Evolutionary conservation across 2,797 vertebrate genomes (phyloP).

Genomic region (Sus cebifrons): DNA sequence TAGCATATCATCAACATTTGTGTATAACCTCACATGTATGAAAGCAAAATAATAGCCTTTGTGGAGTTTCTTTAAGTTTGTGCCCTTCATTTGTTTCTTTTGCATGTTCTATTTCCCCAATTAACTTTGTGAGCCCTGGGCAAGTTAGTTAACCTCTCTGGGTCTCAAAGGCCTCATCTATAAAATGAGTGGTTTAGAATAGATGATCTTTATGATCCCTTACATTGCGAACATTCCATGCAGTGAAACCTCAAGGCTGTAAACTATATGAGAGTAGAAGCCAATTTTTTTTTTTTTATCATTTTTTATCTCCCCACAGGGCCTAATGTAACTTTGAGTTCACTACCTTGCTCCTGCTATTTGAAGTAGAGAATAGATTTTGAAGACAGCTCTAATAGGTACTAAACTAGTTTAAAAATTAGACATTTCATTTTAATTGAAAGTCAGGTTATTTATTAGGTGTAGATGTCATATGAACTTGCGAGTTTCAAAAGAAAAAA

Average conservation of each 20-base stretch:
- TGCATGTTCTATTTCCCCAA: conserved; percentile 68
- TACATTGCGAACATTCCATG: conserved; percentile 49
- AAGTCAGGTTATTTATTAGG: conserved; percentile 6
- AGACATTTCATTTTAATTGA: conserved; percentile 61
- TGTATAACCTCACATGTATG: not conserved
- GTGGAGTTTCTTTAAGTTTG: conserved; percentile 70
- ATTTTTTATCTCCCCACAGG: conserved; percentile 61
- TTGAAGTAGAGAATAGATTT: conserved; percentile 73
- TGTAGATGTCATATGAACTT: conserved; percentile 11
- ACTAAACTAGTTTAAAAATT: conserved; percentile 64
- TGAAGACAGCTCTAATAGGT: conserved; percentile 63
- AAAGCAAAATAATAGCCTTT: conserved; percentile 53
- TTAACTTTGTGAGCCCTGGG: conserved; percentile 69
- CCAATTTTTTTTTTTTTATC: conserved; percentile 49
- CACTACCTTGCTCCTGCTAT: conserved; percentile 51
- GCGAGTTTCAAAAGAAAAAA: conserved; percentile 54
- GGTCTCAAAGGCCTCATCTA: conserved; percentile 73
- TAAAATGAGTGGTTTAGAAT: conserved; percentile 77
- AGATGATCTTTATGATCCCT: conserved; percentile 76
- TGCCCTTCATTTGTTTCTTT: conserved; percentile 74
- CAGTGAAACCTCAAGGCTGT: conserved; percentile 72
- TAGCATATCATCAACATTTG: conserved; percentile 39
- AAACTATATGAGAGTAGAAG: conserved; percentile 70
- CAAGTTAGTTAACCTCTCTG: conserved; percentile 76
- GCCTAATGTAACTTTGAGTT: conserved; percentile 70